Percentiles rank a stretch among this genome's conserved stretches.
Evolutionary conservation across 2,888 invertebrate genomes (phyloP).

Genomic region (Patella caerulea): DNA sequence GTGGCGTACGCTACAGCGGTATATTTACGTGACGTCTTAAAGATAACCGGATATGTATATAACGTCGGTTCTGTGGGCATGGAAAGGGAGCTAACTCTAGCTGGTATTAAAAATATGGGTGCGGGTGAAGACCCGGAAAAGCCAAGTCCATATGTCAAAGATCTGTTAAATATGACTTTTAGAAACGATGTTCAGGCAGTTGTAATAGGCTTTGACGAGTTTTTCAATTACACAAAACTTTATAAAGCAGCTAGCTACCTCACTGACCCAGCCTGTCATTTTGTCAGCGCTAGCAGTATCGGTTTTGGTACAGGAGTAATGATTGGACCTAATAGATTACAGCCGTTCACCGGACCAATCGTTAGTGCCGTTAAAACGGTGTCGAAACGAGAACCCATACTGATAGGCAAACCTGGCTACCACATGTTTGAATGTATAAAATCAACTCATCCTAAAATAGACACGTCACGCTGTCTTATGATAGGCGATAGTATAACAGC

Average conservation of each 20-base stretch:
- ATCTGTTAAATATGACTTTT: conserved; percentile 47
- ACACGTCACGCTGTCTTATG: conserved; percentile 47
- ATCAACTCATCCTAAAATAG: conserved; percentile 40
- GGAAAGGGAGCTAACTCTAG: conserved; percentile 84
- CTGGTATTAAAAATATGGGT: conserved; percentile 82
- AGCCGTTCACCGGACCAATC: conserved; percentile 56
- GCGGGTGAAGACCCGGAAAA: conserved; percentile 75
- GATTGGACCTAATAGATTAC: conserved; percentile 36
- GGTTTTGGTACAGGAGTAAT: conserved; percentile 44
- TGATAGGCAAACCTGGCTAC: conserved; percentile 57
- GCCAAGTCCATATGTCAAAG: conserved; percentile 37
- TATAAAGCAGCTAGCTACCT: conserved; percentile 92
- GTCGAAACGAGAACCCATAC: conserved; percentile 43
- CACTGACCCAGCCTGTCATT: conserved; percentile 83
- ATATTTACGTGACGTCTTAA: conserved; percentile 80
- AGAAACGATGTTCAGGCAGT: conserved; percentile 83
- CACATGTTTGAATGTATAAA: conserved; percentile 52
- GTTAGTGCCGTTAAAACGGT: conserved; percentile 49
- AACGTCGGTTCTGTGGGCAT: conserved; percentile 87
- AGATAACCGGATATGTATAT: conserved; percentile 85
- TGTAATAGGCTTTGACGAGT: conserved; percentile 92
- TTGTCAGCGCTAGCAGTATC: conserved; percentile 85
- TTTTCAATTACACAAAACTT: conserved; percentile 92
- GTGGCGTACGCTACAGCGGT: conserved; percentile 84
- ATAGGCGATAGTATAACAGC: conserved; percentile 58